Conservation (phyloP, 2,888 invertebrate genomes). For the Dromius quadrimaculatus region DNA sequence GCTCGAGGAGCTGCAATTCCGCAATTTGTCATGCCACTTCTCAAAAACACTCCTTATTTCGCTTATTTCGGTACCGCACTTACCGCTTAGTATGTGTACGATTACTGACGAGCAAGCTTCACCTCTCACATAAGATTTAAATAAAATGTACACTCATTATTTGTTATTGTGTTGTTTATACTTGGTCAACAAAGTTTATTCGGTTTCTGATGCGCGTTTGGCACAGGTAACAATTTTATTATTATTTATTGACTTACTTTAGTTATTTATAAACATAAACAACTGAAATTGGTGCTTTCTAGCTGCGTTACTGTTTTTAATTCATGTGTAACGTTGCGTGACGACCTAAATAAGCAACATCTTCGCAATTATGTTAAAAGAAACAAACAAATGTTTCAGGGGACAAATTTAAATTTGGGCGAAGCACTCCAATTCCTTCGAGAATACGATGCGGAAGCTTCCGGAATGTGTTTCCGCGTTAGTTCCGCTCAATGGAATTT, state of each 20-base stretch:
- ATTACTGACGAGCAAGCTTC: slow-evolving; percentile 51
- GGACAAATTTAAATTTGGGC: slow-evolving; percentile 74
- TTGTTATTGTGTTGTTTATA: slow-evolving; percentile 48
- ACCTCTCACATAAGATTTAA: slow-evolving; percentile 31
- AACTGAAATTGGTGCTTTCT: not conserved
- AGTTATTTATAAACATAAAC: too few relatives aligned
- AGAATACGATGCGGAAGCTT: slow-evolving; percentile 80
- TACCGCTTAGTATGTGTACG: slow-evolving; percentile 56
- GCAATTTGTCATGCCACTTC: slow-evolving; percentile 65
- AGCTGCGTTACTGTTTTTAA: slow-evolving; percentile 50
- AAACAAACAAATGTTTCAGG: slow-evolving; percentile 65
- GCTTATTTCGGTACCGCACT: slow-evolving; percentile 59
- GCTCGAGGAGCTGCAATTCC: slow-evolving; percentile 62
- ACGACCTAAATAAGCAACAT: slow-evolving; percentile 46
- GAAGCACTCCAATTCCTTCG: slow-evolving; percentile 79
- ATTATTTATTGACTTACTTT: too few relatives aligned
- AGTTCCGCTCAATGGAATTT: slow-evolving; percentile 81
- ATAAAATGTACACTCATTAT: slow-evolving; percentile 33
- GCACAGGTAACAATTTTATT: slow-evolving; percentile 59
- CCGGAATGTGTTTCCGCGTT: slow-evolving; percentile 79
- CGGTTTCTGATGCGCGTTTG: slow-evolving; percentile 58
- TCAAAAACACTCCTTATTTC: slow-evolving; percentile 62
- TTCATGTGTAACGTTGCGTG: slow-evolving; percentile 33
- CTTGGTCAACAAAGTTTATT: slow-evolving; percentile 40
- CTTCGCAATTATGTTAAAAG: slow-evolving; percentile 10